Conservation (phyloP, 2,888 invertebrate species). For the Merodon equestris region DNA sequence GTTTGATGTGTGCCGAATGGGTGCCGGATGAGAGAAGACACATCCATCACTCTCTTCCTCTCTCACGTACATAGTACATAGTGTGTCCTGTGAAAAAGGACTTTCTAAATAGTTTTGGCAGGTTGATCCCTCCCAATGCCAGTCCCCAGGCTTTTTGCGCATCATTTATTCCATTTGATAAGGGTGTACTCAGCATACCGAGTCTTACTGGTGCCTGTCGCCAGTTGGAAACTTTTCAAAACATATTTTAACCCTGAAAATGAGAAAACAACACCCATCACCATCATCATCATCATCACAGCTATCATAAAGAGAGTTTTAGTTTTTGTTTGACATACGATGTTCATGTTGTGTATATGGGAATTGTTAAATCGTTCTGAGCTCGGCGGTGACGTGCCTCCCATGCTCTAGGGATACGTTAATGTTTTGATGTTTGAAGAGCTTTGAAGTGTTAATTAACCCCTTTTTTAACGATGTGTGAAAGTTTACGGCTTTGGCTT, state of each 20-base stretch:
- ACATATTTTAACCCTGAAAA: constrained; percentile 6
- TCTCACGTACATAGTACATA: constrained; percentile 3
- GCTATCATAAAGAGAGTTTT: constrained; percentile 53
- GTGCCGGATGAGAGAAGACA: constrained; percentile 1
- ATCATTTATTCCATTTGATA: constrained; percentile 63
- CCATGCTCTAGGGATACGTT: constrained; percentile 14
- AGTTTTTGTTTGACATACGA: constrained; percentile 54
- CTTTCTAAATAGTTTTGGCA: constrained; percentile 58
- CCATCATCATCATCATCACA: constrained; percentile 43
- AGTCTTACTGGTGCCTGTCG: constrained; percentile 11
- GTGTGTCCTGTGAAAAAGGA: constrained; percentile 32
- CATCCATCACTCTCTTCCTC: no score
- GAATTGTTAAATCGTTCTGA: constrained; percentile 39
- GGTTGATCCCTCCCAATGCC: constrained; percentile 16
- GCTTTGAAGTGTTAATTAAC: constrained; percentile 66
- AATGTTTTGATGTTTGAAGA: constrained; percentile 41
- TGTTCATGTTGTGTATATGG: constrained; percentile 15
- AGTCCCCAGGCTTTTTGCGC: constrained; percentile 26
- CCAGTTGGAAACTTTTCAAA: constrained; percentile 45
- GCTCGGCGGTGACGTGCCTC: neutral
- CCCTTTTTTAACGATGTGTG: constrained; percentile 63
- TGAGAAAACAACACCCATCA: constrained; percentile 54
- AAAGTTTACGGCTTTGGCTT: constrained; percentile 64
- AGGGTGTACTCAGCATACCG: constrained; percentile 24
- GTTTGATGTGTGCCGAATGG: constrained; percentile 51